Evolutionary conservation across 2,888 invertebrate species (phyloP).

Genomic region (Calameuta pallipes): DNA sequence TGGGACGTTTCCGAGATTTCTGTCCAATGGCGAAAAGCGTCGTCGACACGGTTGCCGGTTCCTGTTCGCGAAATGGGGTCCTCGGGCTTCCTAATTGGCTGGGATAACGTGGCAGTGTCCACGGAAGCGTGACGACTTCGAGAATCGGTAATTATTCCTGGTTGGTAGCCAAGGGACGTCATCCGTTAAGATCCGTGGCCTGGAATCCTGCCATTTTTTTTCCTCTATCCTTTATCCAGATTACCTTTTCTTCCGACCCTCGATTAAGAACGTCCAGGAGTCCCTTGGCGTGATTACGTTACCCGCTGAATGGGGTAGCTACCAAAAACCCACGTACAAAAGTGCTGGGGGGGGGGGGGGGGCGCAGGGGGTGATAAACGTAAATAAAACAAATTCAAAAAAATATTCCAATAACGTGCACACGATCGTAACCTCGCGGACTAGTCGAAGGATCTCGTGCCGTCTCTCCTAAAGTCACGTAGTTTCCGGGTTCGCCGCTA

Average conservation of each 20-base stretch:
- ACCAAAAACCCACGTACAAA: not conserved
- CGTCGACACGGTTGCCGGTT: not conserved
- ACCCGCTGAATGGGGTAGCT: not conserved
- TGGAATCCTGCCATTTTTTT: constrained; percentile 32
- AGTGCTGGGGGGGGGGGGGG: no score
- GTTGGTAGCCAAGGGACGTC: constrained; percentile 27
- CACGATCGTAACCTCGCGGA: not conserved
- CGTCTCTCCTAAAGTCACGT: not conserved
- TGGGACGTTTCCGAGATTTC: not conserved
- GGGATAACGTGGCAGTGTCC: not conserved
- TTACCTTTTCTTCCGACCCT: not conserved
- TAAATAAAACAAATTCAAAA: not conserved
- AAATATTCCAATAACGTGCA: not conserved
- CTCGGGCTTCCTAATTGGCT: not conserved
- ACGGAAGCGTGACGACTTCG: constrained; percentile 11
- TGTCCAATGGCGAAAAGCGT: not conserved
- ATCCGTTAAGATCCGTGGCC: constrained; percentile 30
- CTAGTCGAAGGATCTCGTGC: not conserved
- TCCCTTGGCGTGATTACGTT: not conserved
- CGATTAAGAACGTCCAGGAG: not conserved
- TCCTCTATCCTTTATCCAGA: not conserved
- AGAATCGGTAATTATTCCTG: constrained; percentile 28
- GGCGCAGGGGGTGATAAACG: no score
- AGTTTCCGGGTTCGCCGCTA: not conserved
- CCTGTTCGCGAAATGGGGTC: not conserved